These are phyloP conservation scores for Hirudinaria manillensis DNA, from an alignment of 2,888 invertebrate genomes.

Conservation along the genomic window DNA sequence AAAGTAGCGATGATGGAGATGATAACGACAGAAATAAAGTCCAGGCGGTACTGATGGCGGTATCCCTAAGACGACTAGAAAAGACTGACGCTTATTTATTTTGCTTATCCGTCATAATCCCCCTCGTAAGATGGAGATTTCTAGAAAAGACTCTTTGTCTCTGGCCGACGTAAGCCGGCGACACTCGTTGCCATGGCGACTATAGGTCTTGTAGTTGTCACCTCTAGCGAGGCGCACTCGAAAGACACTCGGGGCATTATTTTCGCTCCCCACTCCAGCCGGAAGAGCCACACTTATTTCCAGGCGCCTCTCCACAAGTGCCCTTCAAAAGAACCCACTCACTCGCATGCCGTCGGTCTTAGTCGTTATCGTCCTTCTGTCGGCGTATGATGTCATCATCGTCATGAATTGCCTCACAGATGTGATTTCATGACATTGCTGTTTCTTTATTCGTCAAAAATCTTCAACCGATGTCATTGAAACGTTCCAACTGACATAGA, in stretches of 20 bases:
- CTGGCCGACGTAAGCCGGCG: constrained; percentile 3
- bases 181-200: neutral
- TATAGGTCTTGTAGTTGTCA: neutral
- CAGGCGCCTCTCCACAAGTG: constrained; percentile 13
- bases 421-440: neutral
- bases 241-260: constrained; percentile 14
- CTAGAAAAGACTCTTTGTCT: neutral
- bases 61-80: constrained; percentile 4
- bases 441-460: neutral
- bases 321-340: constrained; percentile 18
- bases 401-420: neutral
- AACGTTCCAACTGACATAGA: too few species aligned
- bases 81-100: constrained; percentile 16
- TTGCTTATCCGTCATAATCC: constrained; percentile 17
- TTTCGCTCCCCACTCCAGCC: constrained; percentile 4
- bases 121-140: neutral
- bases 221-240: neutral
- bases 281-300: constrained; percentile 7
- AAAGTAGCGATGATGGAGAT: neutral
- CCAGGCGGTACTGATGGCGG: neutral
- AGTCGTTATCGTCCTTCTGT: neutral
- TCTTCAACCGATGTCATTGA: neutral
- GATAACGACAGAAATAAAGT: neutral
- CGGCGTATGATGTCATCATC: neutral
- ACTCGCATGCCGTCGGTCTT: constrained; percentile 7